Evolutionary conservation across 2,888 invertebrate species (phyloP), one percentile per base, ranked within the genome.

Genomic region (Drosophila mimetica): DNA sequence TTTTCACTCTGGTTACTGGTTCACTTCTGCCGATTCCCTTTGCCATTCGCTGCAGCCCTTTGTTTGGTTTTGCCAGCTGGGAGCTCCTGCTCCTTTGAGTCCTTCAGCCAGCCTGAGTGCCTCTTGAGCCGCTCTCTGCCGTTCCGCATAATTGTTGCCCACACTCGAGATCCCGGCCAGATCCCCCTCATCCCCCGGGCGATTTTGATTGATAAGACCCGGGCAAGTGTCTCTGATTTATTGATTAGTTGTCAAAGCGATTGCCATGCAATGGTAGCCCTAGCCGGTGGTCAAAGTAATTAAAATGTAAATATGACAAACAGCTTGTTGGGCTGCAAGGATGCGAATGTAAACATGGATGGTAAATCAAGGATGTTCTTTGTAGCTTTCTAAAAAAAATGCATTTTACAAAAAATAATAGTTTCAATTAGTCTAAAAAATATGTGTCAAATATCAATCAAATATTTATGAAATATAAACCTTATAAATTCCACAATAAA

Each of bases 211-310:
- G 82, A 72, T 65, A 75, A 78, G 77, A 69, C 63, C 70, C 63
- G 60, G 57, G 50, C 50, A 18, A 39, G 36, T 55, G 50, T 46
- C 50, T 75, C 61, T 81, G 79, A 81, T 81, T 82, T 81, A 78
- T 79, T 73, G 82, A 84, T 82, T 84, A 79, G 76, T 74, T 84
- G 79, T 77, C 84, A 79, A 79, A 81, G 84, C 71, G 71, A 71
- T 74, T 81, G 55, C 60, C 51, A 30, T 8, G 14, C 32, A 47
- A 18, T 13, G 6, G 18, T 44, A 55, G 54, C 5, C 6, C 32
- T 18, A 14, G 34, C 59, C 75, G 57, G 25, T 58, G 42, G 41
- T 59, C 78, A 66, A 47, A 55, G 72, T 79, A 79, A 77, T 79
- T 81, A 79, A 79, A 70, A 71, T 77, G 71, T 75, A 74, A 79